Evolutionary conservation across 1,140 invertebrate species (phyloP).

Genomic region (Argopecten irradians): DNA sequence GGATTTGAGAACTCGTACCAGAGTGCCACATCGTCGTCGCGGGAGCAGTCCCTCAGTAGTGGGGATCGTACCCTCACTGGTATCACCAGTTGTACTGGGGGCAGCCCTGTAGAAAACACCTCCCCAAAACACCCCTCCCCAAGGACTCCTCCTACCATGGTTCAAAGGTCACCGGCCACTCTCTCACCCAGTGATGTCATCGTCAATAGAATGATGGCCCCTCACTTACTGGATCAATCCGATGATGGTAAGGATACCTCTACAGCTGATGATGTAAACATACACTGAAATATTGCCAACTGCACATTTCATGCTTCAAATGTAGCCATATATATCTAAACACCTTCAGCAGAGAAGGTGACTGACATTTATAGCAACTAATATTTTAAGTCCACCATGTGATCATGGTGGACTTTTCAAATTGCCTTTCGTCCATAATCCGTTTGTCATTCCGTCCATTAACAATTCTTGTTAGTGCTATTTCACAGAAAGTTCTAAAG

Average conservation of each 20-base stretch:
- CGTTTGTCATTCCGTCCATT: too few relatives aligned
- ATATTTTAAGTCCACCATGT: too few relatives aligned
- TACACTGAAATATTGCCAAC: too few relatives aligned
- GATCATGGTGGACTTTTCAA: too few relatives aligned
- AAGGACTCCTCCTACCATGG: not conserved
- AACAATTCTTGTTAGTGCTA: too few relatives aligned
- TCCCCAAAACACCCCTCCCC: slow-evolving; percentile 6
- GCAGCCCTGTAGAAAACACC: not conserved
- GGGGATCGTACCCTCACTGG: not conserved
- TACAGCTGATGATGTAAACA: too few relatives aligned
- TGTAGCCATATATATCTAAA: too few relatives aligned
- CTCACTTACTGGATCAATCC: not conserved
- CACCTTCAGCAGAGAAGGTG: too few relatives aligned
- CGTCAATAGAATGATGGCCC: not conserved
- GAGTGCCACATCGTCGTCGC: not conserved
- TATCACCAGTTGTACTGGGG: not conserved
- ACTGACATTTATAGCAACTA: too few relatives aligned
- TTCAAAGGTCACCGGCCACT: not conserved
- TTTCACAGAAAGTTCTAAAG: too few relatives aligned
- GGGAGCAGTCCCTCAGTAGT: slow-evolving; percentile 10
- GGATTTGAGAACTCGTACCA: not conserved
- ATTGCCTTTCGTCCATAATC: too few relatives aligned
- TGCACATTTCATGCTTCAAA: too few relatives aligned
- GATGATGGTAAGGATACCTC: not conserved
- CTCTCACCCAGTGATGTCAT: not conserved